Evolutionary conservation across 2,113 vertebrate species (phyloP).

Genomic region (Stegastes partitus): DNA sequence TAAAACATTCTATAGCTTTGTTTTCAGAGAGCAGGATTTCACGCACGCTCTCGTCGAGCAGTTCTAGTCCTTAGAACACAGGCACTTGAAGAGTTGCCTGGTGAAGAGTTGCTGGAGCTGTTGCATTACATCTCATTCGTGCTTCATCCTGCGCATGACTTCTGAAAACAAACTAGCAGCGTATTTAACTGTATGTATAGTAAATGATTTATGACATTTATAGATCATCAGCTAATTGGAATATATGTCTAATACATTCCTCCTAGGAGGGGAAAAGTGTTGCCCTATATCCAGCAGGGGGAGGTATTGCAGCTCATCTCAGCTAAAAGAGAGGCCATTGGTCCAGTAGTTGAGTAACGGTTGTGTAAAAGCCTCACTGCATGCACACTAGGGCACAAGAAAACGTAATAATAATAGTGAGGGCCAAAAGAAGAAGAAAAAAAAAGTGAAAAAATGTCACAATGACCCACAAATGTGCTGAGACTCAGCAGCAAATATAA

Average conservation of each 20-base stretch:
- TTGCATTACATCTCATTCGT: not conserved
- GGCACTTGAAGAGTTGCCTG: conserved; percentile 7
- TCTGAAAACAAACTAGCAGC: not conserved
- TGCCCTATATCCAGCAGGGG: conserved; percentile 62
- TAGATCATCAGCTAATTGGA: not conserved
- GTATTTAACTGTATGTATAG: too few relatives aligned
- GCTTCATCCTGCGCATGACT: not conserved
- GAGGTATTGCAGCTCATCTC: conserved; percentile 66
- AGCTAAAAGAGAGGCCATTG: not conserved
- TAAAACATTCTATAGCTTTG: conserved; percentile 16
- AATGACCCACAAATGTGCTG: conserved; percentile 8
- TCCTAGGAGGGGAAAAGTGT: not conserved
- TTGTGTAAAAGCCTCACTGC: conserved; percentile 24
- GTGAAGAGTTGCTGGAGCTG: not conserved
- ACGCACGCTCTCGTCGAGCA: conserved; percentile 11
- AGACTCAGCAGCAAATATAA: conserved; percentile 44
- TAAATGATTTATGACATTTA: not conserved
- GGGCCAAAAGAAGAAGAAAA: not conserved
- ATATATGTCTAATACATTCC: not conserved
- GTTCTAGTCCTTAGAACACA: not conserved
- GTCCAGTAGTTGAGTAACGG: conserved; percentile 27
- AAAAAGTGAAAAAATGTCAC: conserved; percentile 32
- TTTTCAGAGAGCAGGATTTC: conserved; percentile 24
- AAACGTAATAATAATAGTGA: not conserved
- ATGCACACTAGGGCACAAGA: conserved; percentile 11